Evolutionary conservation across 2,888 invertebrate genomes (phyloP).

Genomic region (Chalcis sispes): DNA sequence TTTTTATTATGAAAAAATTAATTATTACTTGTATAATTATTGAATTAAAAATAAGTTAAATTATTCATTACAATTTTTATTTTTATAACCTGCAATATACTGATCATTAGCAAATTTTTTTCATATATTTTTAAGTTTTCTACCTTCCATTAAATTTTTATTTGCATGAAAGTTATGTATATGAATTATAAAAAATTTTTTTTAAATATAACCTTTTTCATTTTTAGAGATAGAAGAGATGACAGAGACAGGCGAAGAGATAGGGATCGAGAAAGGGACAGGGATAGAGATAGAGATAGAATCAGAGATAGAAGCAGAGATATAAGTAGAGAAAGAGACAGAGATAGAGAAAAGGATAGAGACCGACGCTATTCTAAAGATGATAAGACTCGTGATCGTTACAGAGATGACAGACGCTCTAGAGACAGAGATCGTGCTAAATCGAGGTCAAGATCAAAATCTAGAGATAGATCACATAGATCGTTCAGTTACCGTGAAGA

Average conservation of each 20-base stretch:
- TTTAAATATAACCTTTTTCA: neutral
- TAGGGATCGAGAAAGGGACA: constrained; percentile 63
- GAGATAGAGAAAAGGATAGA: constrained; percentile 64
- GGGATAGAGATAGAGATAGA: constrained; percentile 63
- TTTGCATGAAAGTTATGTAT: too few species aligned
- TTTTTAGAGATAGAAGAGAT: constrained; percentile 61
- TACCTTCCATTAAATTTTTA: too few species aligned
- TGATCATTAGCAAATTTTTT: neutral
- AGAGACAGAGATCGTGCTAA: constrained; percentile 71
- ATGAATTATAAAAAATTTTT: too few species aligned
- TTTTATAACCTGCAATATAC: too few species aligned
- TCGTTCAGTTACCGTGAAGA: constrained; percentile 73
- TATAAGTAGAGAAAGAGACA: constrained; percentile 68
- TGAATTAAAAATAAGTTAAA: too few species aligned
- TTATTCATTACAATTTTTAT: too few species aligned
- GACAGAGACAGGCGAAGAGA: constrained; percentile 61
- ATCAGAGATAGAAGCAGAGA: constrained; percentile 66
- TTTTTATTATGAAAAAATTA: neutral
- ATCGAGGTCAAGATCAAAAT: constrained; percentile 72
- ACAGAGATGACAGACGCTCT: constrained; percentile 68
- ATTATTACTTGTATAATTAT: too few species aligned
- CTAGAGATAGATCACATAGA: constrained; percentile 66
- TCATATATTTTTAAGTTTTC: neutral
- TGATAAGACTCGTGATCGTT: constrained; percentile 70
- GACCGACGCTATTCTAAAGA: constrained; percentile 70